phyloP scores from a whole-genome alignment of 2,888 invertebrate species.

The Laothoe populi region DNA sequence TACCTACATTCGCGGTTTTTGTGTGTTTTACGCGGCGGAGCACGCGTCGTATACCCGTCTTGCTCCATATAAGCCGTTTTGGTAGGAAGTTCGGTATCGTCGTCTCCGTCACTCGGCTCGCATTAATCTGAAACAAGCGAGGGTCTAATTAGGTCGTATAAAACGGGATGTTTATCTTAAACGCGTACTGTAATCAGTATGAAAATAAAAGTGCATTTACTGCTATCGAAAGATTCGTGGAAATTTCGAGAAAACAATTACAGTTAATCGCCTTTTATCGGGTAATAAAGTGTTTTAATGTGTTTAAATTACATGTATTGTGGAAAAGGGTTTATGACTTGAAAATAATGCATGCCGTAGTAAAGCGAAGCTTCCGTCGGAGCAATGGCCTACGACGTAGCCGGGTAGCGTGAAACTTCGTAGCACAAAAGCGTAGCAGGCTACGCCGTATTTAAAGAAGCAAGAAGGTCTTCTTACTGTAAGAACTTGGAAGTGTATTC shows the following conservation, averaged over 20 bases:
- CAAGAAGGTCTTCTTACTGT: neutral
- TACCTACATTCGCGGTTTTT: conserved; percentile 73
- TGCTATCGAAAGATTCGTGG: neutral
- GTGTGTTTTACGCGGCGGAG: conserved; percentile 70
- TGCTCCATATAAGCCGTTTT: conserved; percentile 81
- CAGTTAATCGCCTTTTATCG: neutral
- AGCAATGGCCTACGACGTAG: conserved; percentile 23
- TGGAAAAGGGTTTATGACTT: conserved; percentile 1
- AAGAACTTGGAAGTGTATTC: neutral
- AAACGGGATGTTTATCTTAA: neutral
- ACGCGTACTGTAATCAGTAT: conserved; percentile 7
- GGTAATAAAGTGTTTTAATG: neutral
- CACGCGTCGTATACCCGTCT: conserved; percentile 72
- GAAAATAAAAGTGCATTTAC: conserved; percentile 15
- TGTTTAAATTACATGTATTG: neutral
- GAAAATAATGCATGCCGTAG: neutral
- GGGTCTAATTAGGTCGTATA: conserved; percentile 50
- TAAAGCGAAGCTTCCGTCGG: neutral
- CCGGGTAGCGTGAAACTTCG: conserved; percentile 7
- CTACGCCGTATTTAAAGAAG: neutral
- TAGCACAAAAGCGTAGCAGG: conserved; percentile 9
- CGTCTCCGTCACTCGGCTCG: conserved; percentile 64
- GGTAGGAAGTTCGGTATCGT: conserved; percentile 53
- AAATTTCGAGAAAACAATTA: conserved; percentile 6
- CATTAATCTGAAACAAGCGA: conserved; percentile 73